Conservation (phyloP, 2,113 vertebrate species). For the Sciurus niger region DNA sequence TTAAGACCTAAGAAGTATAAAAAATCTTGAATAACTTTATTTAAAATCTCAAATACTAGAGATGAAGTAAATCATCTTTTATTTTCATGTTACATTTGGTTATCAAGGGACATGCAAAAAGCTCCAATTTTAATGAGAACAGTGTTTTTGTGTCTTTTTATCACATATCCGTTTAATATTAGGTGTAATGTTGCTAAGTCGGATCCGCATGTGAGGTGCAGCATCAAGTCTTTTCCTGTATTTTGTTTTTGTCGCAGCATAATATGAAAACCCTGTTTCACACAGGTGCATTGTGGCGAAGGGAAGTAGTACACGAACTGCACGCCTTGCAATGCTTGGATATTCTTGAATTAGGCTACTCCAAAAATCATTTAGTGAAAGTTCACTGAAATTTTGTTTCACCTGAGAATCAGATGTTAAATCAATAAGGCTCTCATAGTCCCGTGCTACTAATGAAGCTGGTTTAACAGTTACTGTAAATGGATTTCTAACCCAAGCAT, state of each 20-base stretch:
- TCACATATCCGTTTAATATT: constrained; percentile 82
- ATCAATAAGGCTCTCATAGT: constrained; percentile 81
- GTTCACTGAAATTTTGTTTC: constrained; percentile 81
- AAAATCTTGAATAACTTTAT: constrained; percentile 53
- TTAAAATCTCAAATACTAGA: constrained; percentile 69
- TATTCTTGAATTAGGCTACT: constrained; percentile 81
- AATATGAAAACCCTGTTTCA: constrained; percentile 83
- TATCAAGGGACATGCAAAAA: constrained; percentile 76
- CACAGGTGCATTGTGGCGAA: constrained; percentile 81
- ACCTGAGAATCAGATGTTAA: constrained; percentile 82
- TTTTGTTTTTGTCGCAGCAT: constrained; percentile 82
- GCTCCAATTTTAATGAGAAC: constrained; percentile 79
- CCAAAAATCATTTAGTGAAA: constrained; percentile 82
- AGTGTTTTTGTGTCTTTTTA: constrained; percentile 84
- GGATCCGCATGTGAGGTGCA: constrained; percentile 80
- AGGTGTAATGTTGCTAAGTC: constrained; percentile 81
- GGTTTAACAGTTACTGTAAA: constrained; percentile 79
- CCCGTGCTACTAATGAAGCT: constrained; percentile 72
- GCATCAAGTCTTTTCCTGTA: constrained; percentile 83
- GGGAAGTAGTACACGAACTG: constrained; percentile 77
- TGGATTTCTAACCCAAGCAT: constrained; percentile 82
- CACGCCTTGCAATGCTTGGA: constrained; percentile 63
- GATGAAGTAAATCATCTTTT: constrained; percentile 74
- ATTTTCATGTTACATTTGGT: constrained; percentile 79
- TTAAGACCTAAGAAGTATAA: constrained; percentile 57